A percentile compares a stretch with the other conserved stretches of the same genome.
phyloP scores from a whole-genome alignment of 2,888 invertebrate genomes.

The Macrophya annulata region DNA sequence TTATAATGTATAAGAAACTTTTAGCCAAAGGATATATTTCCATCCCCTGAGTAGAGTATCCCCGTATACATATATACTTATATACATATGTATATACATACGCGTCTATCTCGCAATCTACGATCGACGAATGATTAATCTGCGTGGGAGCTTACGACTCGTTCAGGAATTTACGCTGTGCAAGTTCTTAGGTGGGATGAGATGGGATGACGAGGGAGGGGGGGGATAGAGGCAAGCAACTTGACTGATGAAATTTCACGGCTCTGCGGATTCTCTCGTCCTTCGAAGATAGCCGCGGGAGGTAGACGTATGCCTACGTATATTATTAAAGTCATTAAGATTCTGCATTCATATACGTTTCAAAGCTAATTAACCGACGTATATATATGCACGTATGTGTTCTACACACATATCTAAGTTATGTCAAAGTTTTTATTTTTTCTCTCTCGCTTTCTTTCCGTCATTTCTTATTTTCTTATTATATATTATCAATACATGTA shows the following conservation, averaged over 20 bases:
- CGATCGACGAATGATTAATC: conserved; percentile 46
- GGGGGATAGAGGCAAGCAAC: neutral
- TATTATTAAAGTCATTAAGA: conserved; percentile 40
- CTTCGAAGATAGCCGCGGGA: neutral
- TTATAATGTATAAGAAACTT: neutral
- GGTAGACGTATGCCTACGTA: neutral
- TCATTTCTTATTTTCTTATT: neutral
- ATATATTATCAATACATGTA: no score
- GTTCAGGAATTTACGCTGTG: neutral
- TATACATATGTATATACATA: neutral
- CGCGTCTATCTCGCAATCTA: conserved; percentile 9
- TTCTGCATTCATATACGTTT: conserved; percentile 17
- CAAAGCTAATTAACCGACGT: conserved; percentile 18
- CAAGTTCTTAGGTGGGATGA: neutral
- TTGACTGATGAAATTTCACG: conserved; percentile 37
- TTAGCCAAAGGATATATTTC: neutral
- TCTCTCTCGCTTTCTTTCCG: neutral
- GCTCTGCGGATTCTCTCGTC: conserved; percentile 17
- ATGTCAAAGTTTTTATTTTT: no score
- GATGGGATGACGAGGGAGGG: no score
- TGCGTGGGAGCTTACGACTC: conserved; percentile 11
- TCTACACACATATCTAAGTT: no score
- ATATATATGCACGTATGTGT: neutral
- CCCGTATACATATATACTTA: no score
- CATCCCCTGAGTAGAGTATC: neutral